Conservation (phyloP, 2,113 vertebrate genomes). For the Ammospiza caudacuta region DNA sequence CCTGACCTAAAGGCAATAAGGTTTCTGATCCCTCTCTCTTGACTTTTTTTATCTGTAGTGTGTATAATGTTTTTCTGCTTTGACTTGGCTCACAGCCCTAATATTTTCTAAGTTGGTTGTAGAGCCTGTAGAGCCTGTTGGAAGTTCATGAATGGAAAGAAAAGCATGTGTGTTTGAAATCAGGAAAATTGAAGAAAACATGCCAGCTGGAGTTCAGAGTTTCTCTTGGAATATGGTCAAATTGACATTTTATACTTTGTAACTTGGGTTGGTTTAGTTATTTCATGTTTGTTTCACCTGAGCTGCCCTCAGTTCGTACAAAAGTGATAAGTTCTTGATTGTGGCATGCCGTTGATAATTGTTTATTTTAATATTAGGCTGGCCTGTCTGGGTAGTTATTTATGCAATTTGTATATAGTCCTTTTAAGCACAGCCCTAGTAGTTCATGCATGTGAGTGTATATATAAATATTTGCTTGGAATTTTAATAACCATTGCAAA, state of each 20-base stretch:
- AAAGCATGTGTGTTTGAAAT: conserved; percentile 5
- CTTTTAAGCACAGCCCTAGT: background rate
- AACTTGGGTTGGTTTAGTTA: background rate
- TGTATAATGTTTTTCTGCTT: background rate
- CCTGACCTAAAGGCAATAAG: background rate
- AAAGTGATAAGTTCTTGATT: background rate
- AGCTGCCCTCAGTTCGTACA: background rate
- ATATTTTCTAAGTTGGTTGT: background rate
- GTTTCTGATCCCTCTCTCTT: background rate
- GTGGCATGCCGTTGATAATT: background rate
- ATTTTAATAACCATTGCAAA: background rate
- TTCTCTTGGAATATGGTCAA: background rate
- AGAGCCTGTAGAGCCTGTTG: background rate
- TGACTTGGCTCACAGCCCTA: background rate
- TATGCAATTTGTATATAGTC: background rate
- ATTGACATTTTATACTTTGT: background rate
- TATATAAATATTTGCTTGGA: background rate
- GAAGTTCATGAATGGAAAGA: background rate
- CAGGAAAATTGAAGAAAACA: background rate
- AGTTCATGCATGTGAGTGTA: background rate
- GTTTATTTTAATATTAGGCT: background rate
- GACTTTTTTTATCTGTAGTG: background rate
- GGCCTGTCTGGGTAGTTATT: background rate
- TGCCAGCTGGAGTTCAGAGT: background rate
- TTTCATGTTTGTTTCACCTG: background rate